phyloP scores from a whole-genome alignment of 2,797 vertebrate genomes.

The Sebastes iracundus region DNA sequence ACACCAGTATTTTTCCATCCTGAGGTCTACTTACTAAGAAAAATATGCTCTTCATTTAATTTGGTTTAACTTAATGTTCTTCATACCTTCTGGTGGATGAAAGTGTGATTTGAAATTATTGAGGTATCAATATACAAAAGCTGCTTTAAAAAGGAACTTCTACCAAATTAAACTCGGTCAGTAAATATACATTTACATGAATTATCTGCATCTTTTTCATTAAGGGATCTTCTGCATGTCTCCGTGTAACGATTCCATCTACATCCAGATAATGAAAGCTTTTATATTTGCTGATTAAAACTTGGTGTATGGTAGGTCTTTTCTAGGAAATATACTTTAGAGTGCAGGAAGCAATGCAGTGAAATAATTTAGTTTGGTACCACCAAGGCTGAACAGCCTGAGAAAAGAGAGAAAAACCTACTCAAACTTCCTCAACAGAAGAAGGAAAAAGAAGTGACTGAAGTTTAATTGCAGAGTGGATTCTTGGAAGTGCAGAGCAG shows the following conservation, averaged over 20 bases:
- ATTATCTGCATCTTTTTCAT: background rate
- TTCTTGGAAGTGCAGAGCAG: background rate
- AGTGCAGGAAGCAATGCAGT: background rate
- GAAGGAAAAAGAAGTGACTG: background rate
- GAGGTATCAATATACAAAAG: background rate
- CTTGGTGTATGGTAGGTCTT: background rate
- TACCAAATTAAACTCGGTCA: background rate
- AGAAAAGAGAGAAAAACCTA: background rate
- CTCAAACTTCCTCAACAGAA: background rate
- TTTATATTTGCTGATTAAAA: background rate
- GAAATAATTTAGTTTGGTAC: background rate
- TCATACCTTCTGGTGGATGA: background rate
- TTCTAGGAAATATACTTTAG: background rate
- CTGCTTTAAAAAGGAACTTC: background rate
- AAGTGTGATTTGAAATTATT: background rate
- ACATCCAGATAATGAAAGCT: background rate
- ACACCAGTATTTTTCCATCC: background rate
- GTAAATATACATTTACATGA: background rate
- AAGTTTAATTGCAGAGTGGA: background rate
- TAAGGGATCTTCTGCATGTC: background rate
- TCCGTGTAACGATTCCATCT: background rate
- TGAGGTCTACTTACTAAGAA: background rate
- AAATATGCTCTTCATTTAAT: background rate
- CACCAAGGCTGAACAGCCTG: background rate
- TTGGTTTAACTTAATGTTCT: background rate